Evolutionary conservation across 2,113 vertebrate genomes (phyloP), one percentile per base, ranked within the genome.

Genomic region (Numenius arquata): DNA sequence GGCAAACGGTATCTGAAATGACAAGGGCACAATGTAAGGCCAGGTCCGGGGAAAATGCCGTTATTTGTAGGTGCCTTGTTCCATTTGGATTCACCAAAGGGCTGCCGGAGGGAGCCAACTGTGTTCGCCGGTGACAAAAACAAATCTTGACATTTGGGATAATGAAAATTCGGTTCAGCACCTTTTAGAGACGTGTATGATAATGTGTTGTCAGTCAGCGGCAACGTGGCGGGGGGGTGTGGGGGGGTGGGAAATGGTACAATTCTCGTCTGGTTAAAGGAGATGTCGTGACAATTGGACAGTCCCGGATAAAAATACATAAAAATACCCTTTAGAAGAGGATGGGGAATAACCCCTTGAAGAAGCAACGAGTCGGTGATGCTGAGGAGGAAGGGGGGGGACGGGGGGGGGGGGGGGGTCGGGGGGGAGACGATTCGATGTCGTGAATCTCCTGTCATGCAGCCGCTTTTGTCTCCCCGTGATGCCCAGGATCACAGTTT

Each of bases 151-250:
- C 97, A 21, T 94, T 90, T 71, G 43, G 93, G 96, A 70, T 97
- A 98, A 98, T 98, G 98, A 95, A 97, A 98, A 98, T 91, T 93
- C 63, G 29, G 95, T 97, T 97, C 98, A 97, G 95, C 97, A 97
- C 97, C 97, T 98, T 65, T 85, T 67, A 34, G 96, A 93, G 92
- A 89, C 26, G 83, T 5, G 78, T 58, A 72, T 96, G 97, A 97
- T 98, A 97, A 97, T 94, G 32, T 6, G 70, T 80, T 97, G 97
- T 97, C 98, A 97, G 23, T 96, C 95, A 88, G 95, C 83, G 82
- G 89, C 38, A n/a, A n/a, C n/a, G n/a, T n/a, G 43, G 11, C 30
- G 65, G 65, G 12, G 48, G 11, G 48, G 11, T 41, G 8, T 2
- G 30, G 20, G 29, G 19, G 41, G 12, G 45, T 23, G n/a, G 19